Evolutionary conservation across 2,113 vertebrate genomes (phyloP), one percentile per base, ranked within the genome.

Genomic region (Sphyrna mokarran): DNA sequence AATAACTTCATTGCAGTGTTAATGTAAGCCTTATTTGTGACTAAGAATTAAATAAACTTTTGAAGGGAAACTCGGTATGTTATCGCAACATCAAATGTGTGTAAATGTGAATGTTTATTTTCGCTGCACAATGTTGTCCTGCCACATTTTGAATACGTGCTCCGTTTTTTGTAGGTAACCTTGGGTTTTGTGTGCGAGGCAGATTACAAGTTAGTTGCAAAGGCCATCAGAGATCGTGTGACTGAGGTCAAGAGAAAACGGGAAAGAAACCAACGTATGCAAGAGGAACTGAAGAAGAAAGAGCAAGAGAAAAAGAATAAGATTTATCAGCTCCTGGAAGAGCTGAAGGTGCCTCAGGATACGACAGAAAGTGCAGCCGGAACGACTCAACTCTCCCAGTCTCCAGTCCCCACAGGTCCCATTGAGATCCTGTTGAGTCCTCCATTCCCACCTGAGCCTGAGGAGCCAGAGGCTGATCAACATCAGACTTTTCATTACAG

Each of bases 381-480:
- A 93, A 54, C 89, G 96, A 96, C 95, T 95, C 96, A 68, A 69
- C 87, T 0, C 54, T 66, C 43, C 1, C 80, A 33, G 0, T 80
- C 96, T 9, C 89, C 96, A 0, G 96, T 96, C 0, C 96, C 96
- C 8, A 97, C 97, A 0, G 96, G 97, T 96, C 97, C 96, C 0
- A 85, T 97, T 90, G 98, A 98, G 96, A 98, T 97, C 0, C 96
- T 98, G 96, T 97, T 97, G 63, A 96, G 97, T 89, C 95, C 97
- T 95, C 0, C 96, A 94, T 98, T 98, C 93, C 96, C 97, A 0
- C 96, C 97, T 0, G 99, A 99, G 96, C 97, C 98, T 0, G 99
- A 99, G 96, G 99, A 99, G 96, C 98, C 99, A 0, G 99, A 99
- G 96, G 99, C 98, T 0, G 99, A 99, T 96, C 99, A 99, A 96